These are phyloP conservation scores for Eleutherodactylus coqui DNA, from an alignment of 2,797 vertebrate genomes.

Conservation along the genomic window DNA sequence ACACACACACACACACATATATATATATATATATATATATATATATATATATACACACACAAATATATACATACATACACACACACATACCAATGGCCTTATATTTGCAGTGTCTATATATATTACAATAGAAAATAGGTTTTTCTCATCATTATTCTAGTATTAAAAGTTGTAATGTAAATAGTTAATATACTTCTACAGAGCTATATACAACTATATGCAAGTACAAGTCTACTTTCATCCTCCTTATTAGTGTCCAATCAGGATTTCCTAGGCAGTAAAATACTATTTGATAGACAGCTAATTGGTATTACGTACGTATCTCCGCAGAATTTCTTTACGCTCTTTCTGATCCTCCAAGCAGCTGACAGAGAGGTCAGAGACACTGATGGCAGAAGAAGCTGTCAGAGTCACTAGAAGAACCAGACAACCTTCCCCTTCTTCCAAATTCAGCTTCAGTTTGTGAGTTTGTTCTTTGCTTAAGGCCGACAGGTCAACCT, in stretches of 20 bases:
- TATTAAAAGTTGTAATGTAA: neutral
- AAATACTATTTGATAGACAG: conserved; percentile 28
- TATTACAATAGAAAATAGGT: too few species aligned
- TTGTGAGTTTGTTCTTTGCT: conserved; percentile 94
- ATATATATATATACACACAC: neutral
- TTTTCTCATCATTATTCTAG: neutral
- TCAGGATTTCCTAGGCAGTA: neutral
- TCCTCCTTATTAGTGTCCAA: neutral
- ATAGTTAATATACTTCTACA: neutral
- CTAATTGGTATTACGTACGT: conserved; percentile 80
- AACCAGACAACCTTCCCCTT: conserved; percentile 88
- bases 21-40: neutral
- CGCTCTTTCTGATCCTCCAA: conserved; percentile 89
- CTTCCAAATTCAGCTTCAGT: conserved; percentile 87
- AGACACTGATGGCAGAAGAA: conserved; percentile 88
- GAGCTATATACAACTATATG: too few species aligned
- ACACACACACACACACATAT: neutral
- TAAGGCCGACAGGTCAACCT: conserved; percentile 87
- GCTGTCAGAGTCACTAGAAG: conserved; percentile 95
- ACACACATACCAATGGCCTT: neutral
- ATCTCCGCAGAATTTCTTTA: conserved; percentile 88
- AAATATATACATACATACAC: conserved; percentile 1
- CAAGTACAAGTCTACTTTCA: neutral
- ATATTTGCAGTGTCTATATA: conserved; percentile 1
- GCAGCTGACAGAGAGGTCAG: conserved; percentile 87